phyloP scores from a whole-genome alignment of 2,797 vertebrate genomes.

The Hyperoplus lanceolatus region DNA sequence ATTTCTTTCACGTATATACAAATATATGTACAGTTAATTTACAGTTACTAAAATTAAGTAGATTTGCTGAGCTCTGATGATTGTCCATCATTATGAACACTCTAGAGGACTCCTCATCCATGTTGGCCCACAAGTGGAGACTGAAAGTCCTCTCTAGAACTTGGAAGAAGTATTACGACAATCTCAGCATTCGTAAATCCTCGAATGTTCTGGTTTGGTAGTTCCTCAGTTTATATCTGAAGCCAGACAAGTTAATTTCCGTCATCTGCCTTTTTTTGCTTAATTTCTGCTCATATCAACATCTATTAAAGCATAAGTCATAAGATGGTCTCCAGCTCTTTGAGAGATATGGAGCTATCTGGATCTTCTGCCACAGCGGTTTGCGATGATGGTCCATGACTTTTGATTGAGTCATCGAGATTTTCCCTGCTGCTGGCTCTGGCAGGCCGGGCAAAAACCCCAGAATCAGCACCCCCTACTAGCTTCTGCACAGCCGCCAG shows the following conservation, averaged over 20 bases:
- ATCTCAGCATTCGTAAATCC: neutral
- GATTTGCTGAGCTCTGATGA: neutral
- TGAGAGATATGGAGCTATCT: slow-evolving; percentile 62
- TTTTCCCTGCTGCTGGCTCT: slow-evolving; percentile 31
- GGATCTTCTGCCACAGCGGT: slow-evolving; percentile 47
- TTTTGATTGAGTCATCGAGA: slow-evolving; percentile 26
- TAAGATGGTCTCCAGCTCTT: slow-evolving; percentile 83
- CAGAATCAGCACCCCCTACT: slow-evolving; percentile 26
- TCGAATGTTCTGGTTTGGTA: neutral
- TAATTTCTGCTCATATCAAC: neutral
- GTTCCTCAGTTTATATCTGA: neutral
- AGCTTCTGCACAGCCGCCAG: slow-evolving; percentile 25
- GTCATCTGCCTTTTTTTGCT: neutral
- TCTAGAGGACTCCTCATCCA: neutral
- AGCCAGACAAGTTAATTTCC: neutral
- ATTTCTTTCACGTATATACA: slow-evolving; percentile 9
- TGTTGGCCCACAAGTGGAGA: neutral
- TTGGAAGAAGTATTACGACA: neutral
- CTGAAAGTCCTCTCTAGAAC: neutral
- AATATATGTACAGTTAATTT: neutral
- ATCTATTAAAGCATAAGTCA: slow-evolving; percentile 51
- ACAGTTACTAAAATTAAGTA: slow-evolving; percentile 16
- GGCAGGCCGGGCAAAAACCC: slow-evolving; percentile 39
- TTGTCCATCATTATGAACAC: neutral
- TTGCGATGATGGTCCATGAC: slow-evolving; percentile 18